Evolutionary conservation across 2,113 vertebrate species (phyloP).

Genomic region (Amblyopsis rosae): DNA sequence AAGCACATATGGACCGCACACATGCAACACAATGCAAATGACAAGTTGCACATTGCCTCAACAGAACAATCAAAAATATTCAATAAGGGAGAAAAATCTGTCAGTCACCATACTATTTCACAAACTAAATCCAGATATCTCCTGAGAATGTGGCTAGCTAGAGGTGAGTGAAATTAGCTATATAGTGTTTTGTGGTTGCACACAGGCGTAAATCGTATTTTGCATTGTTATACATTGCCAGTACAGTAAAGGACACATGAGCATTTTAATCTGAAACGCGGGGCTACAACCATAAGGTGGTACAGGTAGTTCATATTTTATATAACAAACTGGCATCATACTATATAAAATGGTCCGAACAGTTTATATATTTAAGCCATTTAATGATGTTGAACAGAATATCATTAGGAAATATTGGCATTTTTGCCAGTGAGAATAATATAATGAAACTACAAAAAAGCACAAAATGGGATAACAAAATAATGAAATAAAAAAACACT

Average conservation of each 20-base stretch:
- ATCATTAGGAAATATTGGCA: conserved; percentile 8
- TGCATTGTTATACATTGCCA: conserved; percentile 40
- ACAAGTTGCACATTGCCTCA: neutral
- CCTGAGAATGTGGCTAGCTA: conserved; percentile 57
- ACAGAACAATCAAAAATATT: conserved; percentile 26
- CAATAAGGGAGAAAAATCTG: conserved; percentile 23
- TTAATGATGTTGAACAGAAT: conserved; percentile 13
- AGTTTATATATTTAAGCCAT: neutral
- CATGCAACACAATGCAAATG: conserved; percentile 30
- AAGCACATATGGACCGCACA: conserved; percentile 28
- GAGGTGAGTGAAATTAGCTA: conserved; percentile 25
- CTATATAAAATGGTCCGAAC: conserved; percentile 1
- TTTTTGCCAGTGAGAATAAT: neutral
- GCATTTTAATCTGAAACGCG: conserved; percentile 58
- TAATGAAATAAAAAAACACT: conserved; percentile 2
- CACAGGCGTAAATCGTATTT: conserved; percentile 25
- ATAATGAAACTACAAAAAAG: conserved; percentile 38
- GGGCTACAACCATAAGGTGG: conserved; percentile 46
- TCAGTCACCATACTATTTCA: conserved; percentile 20
- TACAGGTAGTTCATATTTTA: conserved; percentile 27
- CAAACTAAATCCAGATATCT: conserved; percentile 35
- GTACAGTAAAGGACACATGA: conserved; percentile 21
- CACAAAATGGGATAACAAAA: neutral
- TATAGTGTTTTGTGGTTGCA: conserved; percentile 21
- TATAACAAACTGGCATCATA: conserved; percentile 10